Evolutionary conservation across 2,888 invertebrate genomes (phyloP).

Genomic region (Meiosimyza decipiens): DNA sequence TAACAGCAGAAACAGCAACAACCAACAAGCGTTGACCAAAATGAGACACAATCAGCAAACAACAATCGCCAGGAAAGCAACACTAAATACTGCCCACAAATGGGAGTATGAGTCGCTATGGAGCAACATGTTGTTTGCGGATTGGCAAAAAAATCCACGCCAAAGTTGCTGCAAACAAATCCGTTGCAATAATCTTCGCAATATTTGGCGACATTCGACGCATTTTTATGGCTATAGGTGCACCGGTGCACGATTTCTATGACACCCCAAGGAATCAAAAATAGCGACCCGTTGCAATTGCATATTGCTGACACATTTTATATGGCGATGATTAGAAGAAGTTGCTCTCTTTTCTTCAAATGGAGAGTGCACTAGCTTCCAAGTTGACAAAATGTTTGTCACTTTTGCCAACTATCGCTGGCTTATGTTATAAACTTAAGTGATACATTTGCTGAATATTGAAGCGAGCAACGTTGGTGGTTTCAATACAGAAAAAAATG

Average conservation of each 20-base stretch:
- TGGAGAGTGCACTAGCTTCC: too few species aligned
- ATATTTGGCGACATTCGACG: not conserved
- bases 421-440: too few species aligned
- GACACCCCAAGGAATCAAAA: conserved; percentile 26
- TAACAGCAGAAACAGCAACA: conserved; percentile 11
- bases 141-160: not conserved
- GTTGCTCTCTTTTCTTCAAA: too few species aligned
- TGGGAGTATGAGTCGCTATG: conserved; percentile 45
- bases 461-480: too few species aligned
- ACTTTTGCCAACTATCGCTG: too few species aligned
- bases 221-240: not conserved
- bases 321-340: too few species aligned
- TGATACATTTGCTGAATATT: too few species aligned
- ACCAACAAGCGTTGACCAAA: conserved; percentile 47
- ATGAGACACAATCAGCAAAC: conserved; percentile 57
- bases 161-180: too few species aligned
- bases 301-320: too few species aligned
- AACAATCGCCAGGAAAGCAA: conserved; percentile 50
- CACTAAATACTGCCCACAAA: conserved; percentile 59
- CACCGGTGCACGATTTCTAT: conserved; percentile 25
- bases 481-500: too few species aligned
- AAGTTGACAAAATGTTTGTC: too few species aligned
- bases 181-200: too few species aligned
- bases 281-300: not conserved
- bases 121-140: not conserved